These are phyloP conservation scores for Rhinichthys klamathensis DNA, from an alignment of 2,113 vertebrate species.

Conservation along the genomic window DNA sequence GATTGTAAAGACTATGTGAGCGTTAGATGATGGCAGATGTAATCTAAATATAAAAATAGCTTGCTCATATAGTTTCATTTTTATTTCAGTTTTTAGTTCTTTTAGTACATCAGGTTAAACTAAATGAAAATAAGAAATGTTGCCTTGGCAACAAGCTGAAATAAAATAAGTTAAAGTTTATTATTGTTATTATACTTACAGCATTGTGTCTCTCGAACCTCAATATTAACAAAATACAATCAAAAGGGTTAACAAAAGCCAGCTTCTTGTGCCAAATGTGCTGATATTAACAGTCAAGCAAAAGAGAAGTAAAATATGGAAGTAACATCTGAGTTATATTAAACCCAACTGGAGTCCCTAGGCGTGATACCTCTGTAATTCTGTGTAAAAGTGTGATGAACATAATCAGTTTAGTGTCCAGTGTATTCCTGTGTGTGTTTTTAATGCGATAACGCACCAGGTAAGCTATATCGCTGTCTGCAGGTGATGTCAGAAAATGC, in stretches of 20 bases:
- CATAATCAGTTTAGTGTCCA: not conserved
- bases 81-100: not conserved
- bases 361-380: not conserved
- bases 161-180: no score
- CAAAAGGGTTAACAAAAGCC: not conserved
- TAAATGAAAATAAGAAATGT: no score
- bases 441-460: not conserved
- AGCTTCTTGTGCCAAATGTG: not conserved
- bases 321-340: not conserved
- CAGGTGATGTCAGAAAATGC: not conserved
- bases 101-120: not conserved
- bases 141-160: no score
- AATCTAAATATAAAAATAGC: not conserved
- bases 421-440: not conserved
- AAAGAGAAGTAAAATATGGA: not conserved
- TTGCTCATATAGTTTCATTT: not conserved
- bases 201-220: not conserved
- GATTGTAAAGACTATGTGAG: not conserved
- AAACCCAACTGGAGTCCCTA: not conserved
- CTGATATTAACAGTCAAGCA: not conserved
- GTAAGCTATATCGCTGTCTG: not conserved
- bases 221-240: not conserved
- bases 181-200: not conserved
- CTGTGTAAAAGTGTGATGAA: not conserved
- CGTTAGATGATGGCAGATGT: not conserved